Evolutionary conservation across 2,113 vertebrate species (phyloP), one percentile per base, ranked within the genome.

Genomic region (Cyprinus carpio): DNA sequence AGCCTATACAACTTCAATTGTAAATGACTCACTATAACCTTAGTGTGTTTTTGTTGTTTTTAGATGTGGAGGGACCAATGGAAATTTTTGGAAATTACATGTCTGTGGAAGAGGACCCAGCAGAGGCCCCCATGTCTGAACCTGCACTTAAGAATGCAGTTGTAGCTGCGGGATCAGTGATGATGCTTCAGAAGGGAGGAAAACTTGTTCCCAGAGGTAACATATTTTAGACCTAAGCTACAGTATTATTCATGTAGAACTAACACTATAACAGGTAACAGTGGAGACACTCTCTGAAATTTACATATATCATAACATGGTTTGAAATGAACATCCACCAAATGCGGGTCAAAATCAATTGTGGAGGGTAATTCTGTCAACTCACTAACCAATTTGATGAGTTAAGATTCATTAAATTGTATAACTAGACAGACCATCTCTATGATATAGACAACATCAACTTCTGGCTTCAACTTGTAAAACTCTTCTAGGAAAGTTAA

Each of bases 191-290:
- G 87, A 95, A 94, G 0, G 96, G 96, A n/a, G n/a, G n/a, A 87
- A 97, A 94, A 51, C 96, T 96, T 1, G 80, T 87, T 0, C 95
- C 95, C 23, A 94, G 95, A 95, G 97, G 97, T 96, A 92, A 93
- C 89, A 43, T 27, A 29, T 2, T n/a, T 31, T 29, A 27, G 13
- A 54, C 43, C 16, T 74, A 40, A 29, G 23, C 23, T 27, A 76
- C n/a, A 20, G 1, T 51, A 72, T 77, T 34, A 54, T 51, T 37
- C 7, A 75, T 18, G 25, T 49, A 49, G 12, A 23, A n/a, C n/a
- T n/a, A 75, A 43, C 46, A 75, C 18, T 1, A 56, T 43, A 15
- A 13, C 20, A n/a, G 43, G 11, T 23, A 56, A 54, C 27, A 34
- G 75, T 54, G 27, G 49, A 34, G 27, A 56, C 11, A 74, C 69